Evolutionary conservation across 2,888 invertebrate genomes (phyloP).

Genomic region (Ditylenchus weischeri): DNA sequence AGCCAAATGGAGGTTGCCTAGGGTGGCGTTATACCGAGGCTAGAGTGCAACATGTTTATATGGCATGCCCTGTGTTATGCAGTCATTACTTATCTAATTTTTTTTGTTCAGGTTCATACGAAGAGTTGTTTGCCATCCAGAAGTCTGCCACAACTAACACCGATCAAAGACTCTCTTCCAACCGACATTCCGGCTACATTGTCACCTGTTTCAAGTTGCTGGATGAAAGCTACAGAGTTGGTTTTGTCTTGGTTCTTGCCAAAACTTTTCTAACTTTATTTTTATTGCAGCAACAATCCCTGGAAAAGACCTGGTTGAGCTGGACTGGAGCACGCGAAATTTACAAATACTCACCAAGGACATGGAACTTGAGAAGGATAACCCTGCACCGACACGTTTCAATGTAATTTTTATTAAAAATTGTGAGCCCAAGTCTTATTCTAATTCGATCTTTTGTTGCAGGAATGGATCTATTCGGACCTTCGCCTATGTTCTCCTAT

Average conservation of each 20-base stretch:
- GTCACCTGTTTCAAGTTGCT: slow-evolving; percentile 52
- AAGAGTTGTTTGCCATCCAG: slow-evolving; percentile 51
- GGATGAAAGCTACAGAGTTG: slow-evolving; percentile 32
- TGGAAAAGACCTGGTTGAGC: slow-evolving; percentile 52
- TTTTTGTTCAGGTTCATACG: slow-evolving; percentile 44
- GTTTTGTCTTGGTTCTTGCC: background rate
- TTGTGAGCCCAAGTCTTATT: too few species aligned
- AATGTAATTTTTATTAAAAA: slow-evolving; percentile 26
- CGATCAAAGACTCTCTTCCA: slow-evolving; percentile 41
- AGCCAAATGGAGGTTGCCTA: too few species aligned
- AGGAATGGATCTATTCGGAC: slow-evolving; percentile 32
- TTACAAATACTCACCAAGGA: slow-evolving; percentile 54
- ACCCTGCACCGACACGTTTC: slow-evolving; percentile 43
- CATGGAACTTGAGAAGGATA: slow-evolving; percentile 52
- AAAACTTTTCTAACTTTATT: background rate
- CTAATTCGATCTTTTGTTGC: background rate
- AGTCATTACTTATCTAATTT: slow-evolving; percentile 4
- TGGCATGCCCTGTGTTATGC: too few species aligned
- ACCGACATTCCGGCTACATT: slow-evolving; percentile 53
- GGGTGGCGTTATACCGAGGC: too few species aligned
- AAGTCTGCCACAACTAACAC: slow-evolving; percentile 26
- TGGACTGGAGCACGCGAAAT: slow-evolving; percentile 57
- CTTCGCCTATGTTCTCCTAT: slow-evolving; percentile 54
- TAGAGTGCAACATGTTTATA: too few species aligned
- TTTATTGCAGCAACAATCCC: slow-evolving; percentile 22